Base-by-base conservation (phyloP, 2,888 invertebrate species). In the Biston betularia region DNA sequence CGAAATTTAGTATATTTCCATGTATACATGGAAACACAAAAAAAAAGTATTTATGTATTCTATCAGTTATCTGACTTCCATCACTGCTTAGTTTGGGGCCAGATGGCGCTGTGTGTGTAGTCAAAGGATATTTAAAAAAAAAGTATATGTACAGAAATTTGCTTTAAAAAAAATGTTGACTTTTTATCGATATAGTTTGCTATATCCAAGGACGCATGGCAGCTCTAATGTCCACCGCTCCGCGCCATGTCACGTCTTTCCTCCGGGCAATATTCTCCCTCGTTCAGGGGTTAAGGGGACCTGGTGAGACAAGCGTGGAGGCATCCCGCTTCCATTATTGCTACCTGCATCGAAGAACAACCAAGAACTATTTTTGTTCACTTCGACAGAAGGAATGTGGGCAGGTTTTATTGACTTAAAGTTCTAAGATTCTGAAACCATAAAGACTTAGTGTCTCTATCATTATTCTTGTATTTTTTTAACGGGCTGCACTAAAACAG, bases 291-390 rank as follows among this genome's bases (percentile, higher is more conserved):
- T 14, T 12, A 49, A 55, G 58, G 55, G 58, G 53, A 9, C 2
- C 15, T 40, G 49, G 40, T 61, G 54, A 65, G 70, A 69, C 70
- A 53, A 63, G 58, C 63, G 63, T 56, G 62, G 60, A 69, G 64
- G 70, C 60, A 69, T 74, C 64, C 65, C 49, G 46, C 65, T 57
- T 65, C 60, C 55, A 67, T 70, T 73, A 71, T 71, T 71, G 71
- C 68, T 70, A 71, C 68, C 73, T 73, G 71, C 63, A 71, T 71
- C 61, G 64, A 65, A 67, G 62, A 69, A 71, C 66, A 70, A 69
- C 66, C 49, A 15, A 55, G 14, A 35, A 48, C 45, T 65, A 57
- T 61, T 48, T 56, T 34, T 62, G 60, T 65, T 59, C 40, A 34
- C 34, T 58, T 38, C 45, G 52, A 12, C 6, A n/a, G 53, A 40